Percentiles rank a stretch among this genome's conserved stretches.
Conservation (phyloP, 2,797 vertebrate genomes). For the Limosa lapponica region DNA sequence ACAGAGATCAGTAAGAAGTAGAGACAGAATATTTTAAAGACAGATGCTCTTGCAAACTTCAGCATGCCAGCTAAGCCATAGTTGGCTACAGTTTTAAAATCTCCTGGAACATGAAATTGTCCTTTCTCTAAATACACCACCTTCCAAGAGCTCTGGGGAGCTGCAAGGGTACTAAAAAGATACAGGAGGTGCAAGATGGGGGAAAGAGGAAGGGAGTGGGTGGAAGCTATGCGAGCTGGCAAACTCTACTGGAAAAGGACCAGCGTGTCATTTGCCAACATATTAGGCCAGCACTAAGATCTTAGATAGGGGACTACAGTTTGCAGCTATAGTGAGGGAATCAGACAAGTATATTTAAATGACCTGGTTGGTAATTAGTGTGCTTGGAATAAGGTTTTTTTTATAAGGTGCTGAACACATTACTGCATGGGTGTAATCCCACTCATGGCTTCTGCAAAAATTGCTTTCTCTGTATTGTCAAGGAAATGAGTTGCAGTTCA, state of each 20-base stretch:
- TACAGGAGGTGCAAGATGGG: slow-evolving; percentile 1
- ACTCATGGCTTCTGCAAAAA: background rate
- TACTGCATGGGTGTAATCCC: background rate
- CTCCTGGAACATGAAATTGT: slow-evolving; percentile 42
- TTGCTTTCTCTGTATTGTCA: background rate
- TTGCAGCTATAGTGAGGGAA: background rate
- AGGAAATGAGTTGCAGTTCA: background rate
- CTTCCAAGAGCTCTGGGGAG: slow-evolving; percentile 8
- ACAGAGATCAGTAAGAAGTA: slow-evolving; percentile 32
- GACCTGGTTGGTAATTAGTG: background rate
- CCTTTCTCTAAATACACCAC: slow-evolving; percentile 29
- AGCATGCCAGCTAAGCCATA: slow-evolving; percentile 26
- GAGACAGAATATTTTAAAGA: slow-evolving; percentile 47
- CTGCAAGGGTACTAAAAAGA: slow-evolving; percentile 17
- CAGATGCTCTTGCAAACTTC: slow-evolving; percentile 54
- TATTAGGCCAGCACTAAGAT: background rate
- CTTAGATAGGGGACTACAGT: background rate
- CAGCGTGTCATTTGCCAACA: background rate
- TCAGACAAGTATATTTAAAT: slow-evolving; percentile 8
- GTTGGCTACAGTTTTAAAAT: slow-evolving; percentile 28
- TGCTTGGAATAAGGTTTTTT: background rate
- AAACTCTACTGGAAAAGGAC: slow-evolving; percentile 26
- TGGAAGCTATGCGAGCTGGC: background rate
- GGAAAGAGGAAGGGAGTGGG: slow-evolving; percentile 21
- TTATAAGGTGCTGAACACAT: background rate